phyloP scores from a whole-genome alignment of 2,113 vertebrate genomes.

The Cyprinodon variegatus region DNA sequence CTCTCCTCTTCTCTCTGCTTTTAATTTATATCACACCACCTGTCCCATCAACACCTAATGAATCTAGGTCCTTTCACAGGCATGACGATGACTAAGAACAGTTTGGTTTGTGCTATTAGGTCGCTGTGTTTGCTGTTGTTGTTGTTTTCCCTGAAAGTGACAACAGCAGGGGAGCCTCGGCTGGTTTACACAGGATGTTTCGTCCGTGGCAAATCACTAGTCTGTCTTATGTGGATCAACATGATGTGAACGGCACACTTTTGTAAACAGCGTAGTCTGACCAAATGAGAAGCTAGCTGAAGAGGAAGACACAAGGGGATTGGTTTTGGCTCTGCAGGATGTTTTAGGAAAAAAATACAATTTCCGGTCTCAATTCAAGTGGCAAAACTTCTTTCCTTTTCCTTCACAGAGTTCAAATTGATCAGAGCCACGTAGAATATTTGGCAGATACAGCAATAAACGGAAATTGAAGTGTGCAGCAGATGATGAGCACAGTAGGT shows the following conservation, averaged over 20 bases:
- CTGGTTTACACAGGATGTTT: slow-evolving; percentile 26
- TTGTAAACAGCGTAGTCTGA: neutral
- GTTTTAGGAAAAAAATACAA: slow-evolving; percentile 18
- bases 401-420: slow-evolving; percentile 23
- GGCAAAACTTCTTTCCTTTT: slow-evolving; percentile 25
- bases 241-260: slow-evolving; percentile 2
- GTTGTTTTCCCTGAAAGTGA: slow-evolving; percentile 27
- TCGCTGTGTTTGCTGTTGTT: slow-evolving; percentile 21
- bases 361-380: slow-evolving; percentile 31
- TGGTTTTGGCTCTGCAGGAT: slow-evolving; percentile 12
- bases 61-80: slow-evolving; percentile 28
- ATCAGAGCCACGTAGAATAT: slow-evolving; percentile 28
- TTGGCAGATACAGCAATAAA: slow-evolving; percentile 7
- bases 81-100: slow-evolving; percentile 40
- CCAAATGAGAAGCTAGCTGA: neutral
- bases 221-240: neutral
- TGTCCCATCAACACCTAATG: slow-evolving; percentile 43
- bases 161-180: slow-evolving; percentile 42
- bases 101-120: slow-evolving; percentile 3
- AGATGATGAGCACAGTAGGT: slow-evolving; percentile 22
- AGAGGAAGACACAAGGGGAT: neutral
- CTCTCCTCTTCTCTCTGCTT: slow-evolving; percentile 7
- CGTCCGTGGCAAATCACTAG: slow-evolving; percentile 10
- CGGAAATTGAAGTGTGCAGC: slow-evolving; percentile 6
- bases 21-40: slow-evolving; percentile 62